phyloP scores from a whole-genome alignment of 2,113 vertebrate genomes.

The Trogon melanurus region DNA sequence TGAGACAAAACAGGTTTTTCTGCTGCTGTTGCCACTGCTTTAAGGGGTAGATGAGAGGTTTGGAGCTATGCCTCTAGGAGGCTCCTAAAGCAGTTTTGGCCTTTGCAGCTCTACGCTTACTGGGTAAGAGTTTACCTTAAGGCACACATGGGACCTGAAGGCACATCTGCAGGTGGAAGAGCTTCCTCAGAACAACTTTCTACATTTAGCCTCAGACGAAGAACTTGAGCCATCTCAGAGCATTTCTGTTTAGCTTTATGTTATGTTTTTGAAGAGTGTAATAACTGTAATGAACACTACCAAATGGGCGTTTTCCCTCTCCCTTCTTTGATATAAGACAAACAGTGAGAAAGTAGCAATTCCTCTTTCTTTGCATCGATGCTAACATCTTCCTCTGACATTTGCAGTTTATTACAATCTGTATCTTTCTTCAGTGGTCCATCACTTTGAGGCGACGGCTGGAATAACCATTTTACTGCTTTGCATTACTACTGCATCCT shows the following conservation, averaged over 20 bases:
- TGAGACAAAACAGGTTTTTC: neutral
- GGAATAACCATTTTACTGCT: neutral
- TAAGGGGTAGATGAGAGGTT: neutral
- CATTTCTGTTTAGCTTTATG: neutral
- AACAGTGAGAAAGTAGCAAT: neutral
- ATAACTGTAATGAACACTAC: neutral
- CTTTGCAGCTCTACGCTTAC: neutral
- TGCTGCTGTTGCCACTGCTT: neutral
- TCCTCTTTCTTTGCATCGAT: neutral
- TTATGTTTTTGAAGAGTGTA: accelerated
- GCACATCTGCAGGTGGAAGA: neutral
- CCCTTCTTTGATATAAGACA: neutral
- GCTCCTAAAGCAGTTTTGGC: neutral
- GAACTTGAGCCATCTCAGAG: neutral
- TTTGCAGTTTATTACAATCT: neutral
- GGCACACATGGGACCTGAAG: accelerated
- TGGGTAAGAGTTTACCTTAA: neutral
- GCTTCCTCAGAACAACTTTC: neutral
- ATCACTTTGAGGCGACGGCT: neutral
- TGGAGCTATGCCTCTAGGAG: neutral
- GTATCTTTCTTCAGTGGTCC: neutral
- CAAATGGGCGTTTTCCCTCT: neutral
- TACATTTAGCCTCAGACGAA: neutral
- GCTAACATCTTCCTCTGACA: neutral
- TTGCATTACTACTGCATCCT: slow-evolving; percentile 1